phyloP scores from a whole-genome alignment of 2,797 vertebrate species.

The Periophthalmus magnuspinnatus region DNA sequence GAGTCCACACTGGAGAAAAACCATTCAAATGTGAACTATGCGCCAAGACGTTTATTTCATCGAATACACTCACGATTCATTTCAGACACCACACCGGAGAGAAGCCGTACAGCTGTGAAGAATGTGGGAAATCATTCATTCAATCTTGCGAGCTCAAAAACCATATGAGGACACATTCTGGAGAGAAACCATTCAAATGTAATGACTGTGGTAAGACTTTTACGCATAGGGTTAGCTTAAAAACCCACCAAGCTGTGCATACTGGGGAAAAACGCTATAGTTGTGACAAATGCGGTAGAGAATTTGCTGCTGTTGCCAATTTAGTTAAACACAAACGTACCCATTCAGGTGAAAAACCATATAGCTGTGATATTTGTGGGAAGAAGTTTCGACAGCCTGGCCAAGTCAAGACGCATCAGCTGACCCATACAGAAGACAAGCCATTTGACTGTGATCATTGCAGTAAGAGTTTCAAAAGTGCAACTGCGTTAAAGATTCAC shows the following conservation, averaged over 20 bases:
- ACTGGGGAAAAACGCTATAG: neutral
- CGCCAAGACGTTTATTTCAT: neutral
- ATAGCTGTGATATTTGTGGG: neutral
- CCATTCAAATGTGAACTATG: neutral
- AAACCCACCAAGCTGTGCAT: neutral
- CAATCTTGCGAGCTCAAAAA: neutral
- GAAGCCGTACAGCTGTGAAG: neutral
- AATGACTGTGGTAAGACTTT: neutral
- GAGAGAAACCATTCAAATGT: neutral
- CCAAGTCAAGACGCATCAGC: neutral
- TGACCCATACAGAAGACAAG: neutral
- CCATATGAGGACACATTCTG: neutral
- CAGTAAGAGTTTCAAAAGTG: neutral
- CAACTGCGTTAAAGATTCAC: neutral
- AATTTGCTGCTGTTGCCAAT: neutral
- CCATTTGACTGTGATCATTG: neutral
- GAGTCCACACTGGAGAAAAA: slow-evolving; percentile 3
- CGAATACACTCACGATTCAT: neutral
- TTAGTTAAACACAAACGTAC: neutral
- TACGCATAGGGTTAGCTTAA: neutral
- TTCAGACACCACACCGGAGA: neutral
- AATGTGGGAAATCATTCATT: neutral
- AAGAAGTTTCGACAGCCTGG: neutral
- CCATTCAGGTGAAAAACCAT: neutral
- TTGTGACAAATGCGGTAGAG: neutral